Conservation (phyloP, 2,888 invertebrate genomes). For the Arge pagana region DNA sequence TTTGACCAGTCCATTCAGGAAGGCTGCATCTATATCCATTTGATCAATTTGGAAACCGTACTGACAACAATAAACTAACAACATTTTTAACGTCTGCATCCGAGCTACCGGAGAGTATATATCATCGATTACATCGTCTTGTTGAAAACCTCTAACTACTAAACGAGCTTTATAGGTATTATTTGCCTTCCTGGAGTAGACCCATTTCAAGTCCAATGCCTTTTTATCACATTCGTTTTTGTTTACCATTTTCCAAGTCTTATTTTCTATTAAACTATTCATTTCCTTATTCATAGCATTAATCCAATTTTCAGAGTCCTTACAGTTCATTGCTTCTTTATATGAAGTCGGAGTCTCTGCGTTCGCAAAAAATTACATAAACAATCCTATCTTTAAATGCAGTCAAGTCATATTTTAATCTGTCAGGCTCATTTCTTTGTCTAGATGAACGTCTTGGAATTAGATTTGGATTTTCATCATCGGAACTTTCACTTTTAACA, state of each 20-base stretch:
- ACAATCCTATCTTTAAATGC: constrained; percentile 1
- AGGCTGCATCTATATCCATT: constrained; percentile 1
- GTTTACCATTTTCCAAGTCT: constrained; percentile 13
- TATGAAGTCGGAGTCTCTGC: constrained; percentile 15
- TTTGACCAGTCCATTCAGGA: neutral
- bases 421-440: too few species aligned
- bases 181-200: constrained; percentile 17
- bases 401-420: too few species aligned
- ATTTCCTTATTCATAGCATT: constrained; percentile 15
- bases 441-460: too few species aligned
- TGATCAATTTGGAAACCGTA: neutral
- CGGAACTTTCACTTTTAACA: too few species aligned
- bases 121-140: constrained; percentile 8
- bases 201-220: constrained; percentile 17
- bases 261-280: constrained; percentile 11
- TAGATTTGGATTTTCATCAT: too few species aligned
- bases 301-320: constrained; percentile 5
- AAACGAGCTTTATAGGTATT: constrained; percentile 19
- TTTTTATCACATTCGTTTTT: constrained; percentile 20
- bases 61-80: neutral
- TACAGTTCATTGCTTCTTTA: constrained; percentile 15
- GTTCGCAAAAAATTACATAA: constrained; percentile 18
- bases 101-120: neutral
- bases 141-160: constrained; percentile 22
- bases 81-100: neutral